Percentiles rank a stretch among this genome's conserved stretches.
These are phyloP conservation scores for Sitta carolinensis DNA, from an alignment of 2,797 vertebrate species.

Conservation along the genomic window DNA sequence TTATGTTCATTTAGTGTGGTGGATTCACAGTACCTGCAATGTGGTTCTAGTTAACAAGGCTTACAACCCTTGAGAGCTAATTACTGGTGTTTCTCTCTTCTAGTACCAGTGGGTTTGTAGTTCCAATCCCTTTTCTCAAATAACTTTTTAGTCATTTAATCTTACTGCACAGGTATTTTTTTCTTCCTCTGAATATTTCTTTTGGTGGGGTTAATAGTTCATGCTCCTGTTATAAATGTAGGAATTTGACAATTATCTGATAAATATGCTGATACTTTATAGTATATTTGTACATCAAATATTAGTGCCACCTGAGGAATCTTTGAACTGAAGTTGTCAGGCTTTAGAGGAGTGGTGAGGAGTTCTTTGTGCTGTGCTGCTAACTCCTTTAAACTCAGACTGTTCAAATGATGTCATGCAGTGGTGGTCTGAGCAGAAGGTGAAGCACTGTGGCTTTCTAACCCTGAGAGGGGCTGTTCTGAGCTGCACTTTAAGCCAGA, in stretches of 20 bases:
- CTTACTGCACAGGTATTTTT: background rate
- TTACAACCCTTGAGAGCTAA: background rate
- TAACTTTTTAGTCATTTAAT: background rate
- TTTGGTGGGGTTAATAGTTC: background rate
- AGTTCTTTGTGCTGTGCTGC: conserved; percentile 62
- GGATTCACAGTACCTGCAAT: background rate
- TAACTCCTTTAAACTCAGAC: background rate
- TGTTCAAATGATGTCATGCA: background rate
- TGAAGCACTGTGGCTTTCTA: background rate
- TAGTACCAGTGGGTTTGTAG: background rate
- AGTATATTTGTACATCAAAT: conserved; percentile 81
- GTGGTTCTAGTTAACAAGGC: background rate
- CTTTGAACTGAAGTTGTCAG: conserved; percentile 83
- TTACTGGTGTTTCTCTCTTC: background rate
- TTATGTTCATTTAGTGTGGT: background rate
- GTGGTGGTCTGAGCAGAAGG: background rate
- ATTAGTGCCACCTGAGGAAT: conserved; percentile 85
- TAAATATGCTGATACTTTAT: conserved; percentile 84
- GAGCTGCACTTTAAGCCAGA: background rate
- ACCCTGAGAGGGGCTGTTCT: background rate
- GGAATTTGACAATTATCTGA: conserved; percentile 84
- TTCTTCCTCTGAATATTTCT: background rate
- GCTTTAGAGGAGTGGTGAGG: conserved; percentile 77
- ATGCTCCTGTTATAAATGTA: conserved; percentile 44
- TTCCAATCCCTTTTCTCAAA: background rate